Conservation (phyloP, 2,113 vertebrate genomes). For the Pholis gunnellus region DNA sequence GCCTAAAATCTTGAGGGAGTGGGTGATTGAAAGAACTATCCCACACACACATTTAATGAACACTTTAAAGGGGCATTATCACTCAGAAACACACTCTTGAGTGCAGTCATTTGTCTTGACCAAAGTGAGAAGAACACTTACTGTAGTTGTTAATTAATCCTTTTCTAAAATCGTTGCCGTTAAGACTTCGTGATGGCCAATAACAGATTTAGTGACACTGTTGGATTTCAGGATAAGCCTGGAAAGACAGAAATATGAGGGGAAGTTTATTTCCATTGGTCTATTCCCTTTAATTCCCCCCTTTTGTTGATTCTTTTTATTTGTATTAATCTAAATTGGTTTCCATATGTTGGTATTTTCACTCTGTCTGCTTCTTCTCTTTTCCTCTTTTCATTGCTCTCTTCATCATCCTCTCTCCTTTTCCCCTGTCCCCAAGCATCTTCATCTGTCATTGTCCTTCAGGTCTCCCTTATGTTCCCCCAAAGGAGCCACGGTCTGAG, state of each 20-base stretch:
- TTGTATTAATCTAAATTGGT: not conserved
- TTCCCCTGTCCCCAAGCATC: conserved; percentile 31
- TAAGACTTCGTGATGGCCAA: not conserved
- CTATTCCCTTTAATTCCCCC: not conserved
- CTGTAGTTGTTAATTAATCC: conserved; percentile 1
- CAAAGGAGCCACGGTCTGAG: conserved; percentile 22
- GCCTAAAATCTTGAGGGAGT: conserved; percentile 29
- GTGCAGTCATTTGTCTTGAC: conserved; percentile 1
- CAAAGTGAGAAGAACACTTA: conserved; percentile 8
- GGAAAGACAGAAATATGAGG: not conserved
- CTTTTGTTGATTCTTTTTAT: conserved; percentile 2
- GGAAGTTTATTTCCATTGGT: not conserved
- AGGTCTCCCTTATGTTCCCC: conserved; percentile 29
- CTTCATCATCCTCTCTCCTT: not conserved
- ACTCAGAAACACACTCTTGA: not conserved
- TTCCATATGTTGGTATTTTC: not conserved
- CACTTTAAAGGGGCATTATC: conserved; percentile 14
- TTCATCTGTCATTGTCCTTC: conserved; percentile 48
- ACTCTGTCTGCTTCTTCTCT: not conserved
- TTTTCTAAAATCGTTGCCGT: not conserved
- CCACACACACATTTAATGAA: conserved; percentile 20
- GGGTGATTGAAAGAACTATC: conserved; percentile 27
- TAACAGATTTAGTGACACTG: not conserved
- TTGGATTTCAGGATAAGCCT: not conserved
- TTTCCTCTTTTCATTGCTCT: not conserved